Evolutionary conservation across 2,888 invertebrate genomes (phyloP).

Genomic region (Caenorhabditis sp.): DNA sequence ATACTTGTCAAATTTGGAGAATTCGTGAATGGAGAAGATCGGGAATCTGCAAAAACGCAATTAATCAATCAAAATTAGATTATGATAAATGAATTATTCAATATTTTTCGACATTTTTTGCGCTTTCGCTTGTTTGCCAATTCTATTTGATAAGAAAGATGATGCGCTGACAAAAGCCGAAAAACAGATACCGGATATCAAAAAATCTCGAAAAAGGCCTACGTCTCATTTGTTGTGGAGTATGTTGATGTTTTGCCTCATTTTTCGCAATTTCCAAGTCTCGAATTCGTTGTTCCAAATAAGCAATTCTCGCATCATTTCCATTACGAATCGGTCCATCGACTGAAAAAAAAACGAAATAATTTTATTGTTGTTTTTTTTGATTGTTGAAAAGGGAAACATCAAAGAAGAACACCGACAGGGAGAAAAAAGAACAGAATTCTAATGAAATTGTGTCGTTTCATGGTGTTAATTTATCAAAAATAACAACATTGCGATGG

Average conservation of each 20-base stretch:
- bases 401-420: no score
- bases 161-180: neutral
- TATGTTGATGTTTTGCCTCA: constrained; percentile 10
- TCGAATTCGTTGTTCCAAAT: constrained; percentile 33
- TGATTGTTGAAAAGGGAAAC: neutral
- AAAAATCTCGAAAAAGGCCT: constrained; percentile 8
- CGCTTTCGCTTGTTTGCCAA: neutral
- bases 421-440: neutral
- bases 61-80: constrained; percentile 8
- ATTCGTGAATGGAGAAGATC: constrained; percentile 19
- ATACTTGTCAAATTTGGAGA: constrained; percentile 13
- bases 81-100: neutral
- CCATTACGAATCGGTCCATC: constrained; percentile 32
- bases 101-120: neutral
- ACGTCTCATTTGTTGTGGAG: constrained; percentile 28
- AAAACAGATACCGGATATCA: neutral
- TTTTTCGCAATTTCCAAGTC: constrained; percentile 33
- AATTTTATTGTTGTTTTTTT: neutral
- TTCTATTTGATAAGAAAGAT: neutral
- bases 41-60: constrained; percentile 24
- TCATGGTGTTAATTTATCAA: neutral
- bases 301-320: constrained; percentile 34
- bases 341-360: constrained; percentile 21
- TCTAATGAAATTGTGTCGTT: neutral
- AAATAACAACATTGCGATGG: neutral